phyloP scores from a whole-genome alignment of 2,888 invertebrate species.

The Clistopyga incitator region DNA sequence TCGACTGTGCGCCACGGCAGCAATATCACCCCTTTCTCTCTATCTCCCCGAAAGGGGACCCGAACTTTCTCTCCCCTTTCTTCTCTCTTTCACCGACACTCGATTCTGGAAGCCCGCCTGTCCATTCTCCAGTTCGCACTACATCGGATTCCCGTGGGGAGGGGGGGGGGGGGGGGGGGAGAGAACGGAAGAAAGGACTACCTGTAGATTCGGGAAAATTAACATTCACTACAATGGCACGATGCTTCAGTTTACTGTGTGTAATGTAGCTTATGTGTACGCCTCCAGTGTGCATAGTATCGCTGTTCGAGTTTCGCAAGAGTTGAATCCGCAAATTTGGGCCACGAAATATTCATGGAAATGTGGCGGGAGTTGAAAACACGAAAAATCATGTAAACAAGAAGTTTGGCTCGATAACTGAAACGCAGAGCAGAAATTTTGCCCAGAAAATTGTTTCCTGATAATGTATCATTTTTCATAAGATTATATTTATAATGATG shows the following conservation, averaged over 20 bases:
- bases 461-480: no score
- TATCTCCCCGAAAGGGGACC: slow-evolving; percentile 7
- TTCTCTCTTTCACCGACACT: slow-evolving; percentile 52
- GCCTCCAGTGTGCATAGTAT: slow-evolving; percentile 5
- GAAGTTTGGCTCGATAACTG: neutral
- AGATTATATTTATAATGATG: no score
- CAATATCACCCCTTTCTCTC: slow-evolving; percentile 40
- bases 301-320: slow-evolving; percentile 1
- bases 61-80: slow-evolving; percentile 55
- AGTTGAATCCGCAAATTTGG: slow-evolving; percentile 28
- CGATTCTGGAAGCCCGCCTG: slow-evolving; percentile 52
- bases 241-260: slow-evolving; percentile 18
- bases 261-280: neutral
- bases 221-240: slow-evolving; percentile 55
- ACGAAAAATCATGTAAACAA: neutral
- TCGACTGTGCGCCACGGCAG: slow-evolving; percentile 12
- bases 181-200: slow-evolving; percentile 56
- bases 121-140: slow-evolving; percentile 30
- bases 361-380: slow-evolving; percentile 21
- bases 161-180: no score
- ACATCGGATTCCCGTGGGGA: slow-evolving; percentile 24
- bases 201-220: slow-evolving; percentile 66
- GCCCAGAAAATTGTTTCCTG: no score
- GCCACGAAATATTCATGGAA: slow-evolving; percentile 28
- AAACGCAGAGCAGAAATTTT: neutral